A percentile compares a stretch with the other conserved stretches of the same genome.
These are phyloP conservation scores for Todiramphus chloris DNA, from an alignment of 2,113 vertebrate genomes.

Conservation along the genomic window DNA sequence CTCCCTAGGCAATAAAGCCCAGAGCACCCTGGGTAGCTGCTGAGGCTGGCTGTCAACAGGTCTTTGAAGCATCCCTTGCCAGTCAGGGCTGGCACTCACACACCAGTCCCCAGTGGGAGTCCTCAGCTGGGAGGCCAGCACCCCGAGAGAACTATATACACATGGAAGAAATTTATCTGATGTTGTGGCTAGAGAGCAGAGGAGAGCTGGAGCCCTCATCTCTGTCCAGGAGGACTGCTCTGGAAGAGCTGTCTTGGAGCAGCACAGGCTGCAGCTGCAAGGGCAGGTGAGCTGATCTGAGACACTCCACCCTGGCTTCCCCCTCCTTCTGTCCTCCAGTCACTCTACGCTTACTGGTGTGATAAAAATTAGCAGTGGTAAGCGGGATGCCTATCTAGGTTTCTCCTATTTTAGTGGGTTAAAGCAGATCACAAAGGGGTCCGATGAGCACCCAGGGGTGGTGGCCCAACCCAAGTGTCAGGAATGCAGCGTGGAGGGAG, in stretches of 20 bases:
- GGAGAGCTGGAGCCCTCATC: not conserved
- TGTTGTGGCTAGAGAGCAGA: not conserved
- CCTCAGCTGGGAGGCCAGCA: not conserved
- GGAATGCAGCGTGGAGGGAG: not conserved
- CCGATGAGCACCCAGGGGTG: not conserved
- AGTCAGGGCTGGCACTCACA: not conserved
- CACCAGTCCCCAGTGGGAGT: not conserved
- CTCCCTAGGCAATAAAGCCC: not conserved
- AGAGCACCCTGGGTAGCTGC: not conserved
- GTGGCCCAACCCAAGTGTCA: not conserved
- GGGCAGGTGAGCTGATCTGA: not conserved
- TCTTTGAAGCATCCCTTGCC: not conserved
- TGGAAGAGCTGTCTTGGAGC: not conserved
- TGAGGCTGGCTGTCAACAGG: not conserved
- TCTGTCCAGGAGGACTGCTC: not conserved
- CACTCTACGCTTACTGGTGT: not conserved
- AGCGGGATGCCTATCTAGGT: not conserved
- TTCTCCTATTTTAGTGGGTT: not conserved
- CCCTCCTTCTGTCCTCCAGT: not conserved
- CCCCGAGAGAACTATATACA: not conserved
- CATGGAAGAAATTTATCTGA: not conserved
- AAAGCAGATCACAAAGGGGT: not conserved
- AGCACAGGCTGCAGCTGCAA: not conserved
- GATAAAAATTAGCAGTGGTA: not conserved
- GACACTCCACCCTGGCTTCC: not conserved